Percentiles rank a stretch among this genome's conserved stretches.
phyloP scores from a whole-genome alignment of 2,113 vertebrate species.

The Nothobranchius kuhntae region DNA sequence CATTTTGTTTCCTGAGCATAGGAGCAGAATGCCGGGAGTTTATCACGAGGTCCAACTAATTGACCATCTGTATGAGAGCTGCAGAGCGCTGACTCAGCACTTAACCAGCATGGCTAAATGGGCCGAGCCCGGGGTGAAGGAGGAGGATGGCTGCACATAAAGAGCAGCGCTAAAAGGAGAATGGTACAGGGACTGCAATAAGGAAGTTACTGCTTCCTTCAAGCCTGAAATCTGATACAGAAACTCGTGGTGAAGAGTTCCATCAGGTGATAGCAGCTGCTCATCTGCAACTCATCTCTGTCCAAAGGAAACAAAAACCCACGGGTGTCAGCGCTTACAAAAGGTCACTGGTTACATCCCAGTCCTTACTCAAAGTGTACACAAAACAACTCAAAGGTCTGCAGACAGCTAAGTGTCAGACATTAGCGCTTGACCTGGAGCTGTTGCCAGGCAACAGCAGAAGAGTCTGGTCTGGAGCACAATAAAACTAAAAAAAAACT shows the following conservation, averaged over 20 bases:
- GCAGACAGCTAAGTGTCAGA: slow-evolving; percentile 21
- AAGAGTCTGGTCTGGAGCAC: background rate
- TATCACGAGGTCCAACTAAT: slow-evolving; percentile 52
- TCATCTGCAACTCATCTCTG: background rate
- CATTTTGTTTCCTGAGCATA: slow-evolving; percentile 41
- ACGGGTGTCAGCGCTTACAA: background rate
- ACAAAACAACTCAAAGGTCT: slow-evolving; percentile 17
- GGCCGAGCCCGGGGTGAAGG: slow-evolving; percentile 18
- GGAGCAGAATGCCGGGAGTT: slow-evolving; percentile 46
- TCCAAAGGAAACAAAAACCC: background rate
- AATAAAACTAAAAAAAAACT: background rate
- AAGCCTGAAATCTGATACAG: background rate
- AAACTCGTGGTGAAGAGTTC: too few species aligned
- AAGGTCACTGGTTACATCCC: slow-evolving; percentile 1
- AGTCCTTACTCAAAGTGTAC: slow-evolving; percentile 7
- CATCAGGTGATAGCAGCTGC: background rate
- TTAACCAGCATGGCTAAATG: slow-evolving; percentile 48
- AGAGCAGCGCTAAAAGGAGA: background rate
- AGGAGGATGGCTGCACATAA: slow-evolving; percentile 24
- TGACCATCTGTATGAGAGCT: slow-evolving; percentile 33
- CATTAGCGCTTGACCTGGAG: slow-evolving; percentile 11
- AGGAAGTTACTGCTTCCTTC: slow-evolving; percentile 8
- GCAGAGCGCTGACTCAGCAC: slow-evolving; percentile 61
- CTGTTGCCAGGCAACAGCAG: slow-evolving; percentile 32
- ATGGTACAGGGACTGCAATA: slow-evolving; percentile 8